Conservation (phyloP, 2,113 vertebrate species). For the Podocnemis expansa region DNA sequence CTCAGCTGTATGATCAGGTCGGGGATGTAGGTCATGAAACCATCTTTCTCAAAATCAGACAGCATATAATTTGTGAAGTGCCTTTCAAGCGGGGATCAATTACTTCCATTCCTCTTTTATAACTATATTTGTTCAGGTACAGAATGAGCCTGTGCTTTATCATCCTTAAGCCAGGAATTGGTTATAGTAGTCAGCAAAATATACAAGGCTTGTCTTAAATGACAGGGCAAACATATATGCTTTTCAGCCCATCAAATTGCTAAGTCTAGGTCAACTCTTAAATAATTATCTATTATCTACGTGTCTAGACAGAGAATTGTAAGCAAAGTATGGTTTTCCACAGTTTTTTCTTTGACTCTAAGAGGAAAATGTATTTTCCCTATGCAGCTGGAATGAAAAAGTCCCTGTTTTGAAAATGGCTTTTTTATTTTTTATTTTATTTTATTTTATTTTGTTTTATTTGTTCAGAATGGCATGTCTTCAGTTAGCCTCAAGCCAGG, state of each 20-base stretch:
- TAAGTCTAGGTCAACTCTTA: slow-evolving; percentile 28
- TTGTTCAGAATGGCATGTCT: slow-evolving; percentile 17
- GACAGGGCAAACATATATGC: background rate
- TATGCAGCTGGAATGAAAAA: background rate
- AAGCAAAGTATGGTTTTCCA: slow-evolving; percentile 1
- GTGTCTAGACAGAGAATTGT: slow-evolving; percentile 37
- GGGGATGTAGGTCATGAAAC: background rate
- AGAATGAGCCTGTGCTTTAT: slow-evolving; percentile 13
- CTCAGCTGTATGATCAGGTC: background rate
- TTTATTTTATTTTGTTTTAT: slow-evolving; percentile 15
- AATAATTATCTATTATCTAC: slow-evolving; percentile 59
- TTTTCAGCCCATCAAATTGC: slow-evolving; percentile 38
- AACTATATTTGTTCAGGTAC: background rate
- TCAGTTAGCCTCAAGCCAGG: background rate
- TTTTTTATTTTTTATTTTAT: too few relatives aligned
- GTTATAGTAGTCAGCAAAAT: slow-evolving; percentile 49
- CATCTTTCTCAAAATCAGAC: background rate
- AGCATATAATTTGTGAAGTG: background rate
- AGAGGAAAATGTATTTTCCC: slow-evolving; percentile 17
- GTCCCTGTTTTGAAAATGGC: slow-evolving; percentile 1
- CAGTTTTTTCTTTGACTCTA: slow-evolving; percentile 39
- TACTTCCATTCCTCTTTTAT: slow-evolving; percentile 26
- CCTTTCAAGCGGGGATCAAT: slow-evolving; percentile 20
- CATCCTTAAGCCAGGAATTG: slow-evolving; percentile 48
- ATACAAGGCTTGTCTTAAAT: slow-evolving; percentile 27